phyloP scores from a whole-genome alignment of 2,113 vertebrate species.

The Melanerpes formicivorus region DNA sequence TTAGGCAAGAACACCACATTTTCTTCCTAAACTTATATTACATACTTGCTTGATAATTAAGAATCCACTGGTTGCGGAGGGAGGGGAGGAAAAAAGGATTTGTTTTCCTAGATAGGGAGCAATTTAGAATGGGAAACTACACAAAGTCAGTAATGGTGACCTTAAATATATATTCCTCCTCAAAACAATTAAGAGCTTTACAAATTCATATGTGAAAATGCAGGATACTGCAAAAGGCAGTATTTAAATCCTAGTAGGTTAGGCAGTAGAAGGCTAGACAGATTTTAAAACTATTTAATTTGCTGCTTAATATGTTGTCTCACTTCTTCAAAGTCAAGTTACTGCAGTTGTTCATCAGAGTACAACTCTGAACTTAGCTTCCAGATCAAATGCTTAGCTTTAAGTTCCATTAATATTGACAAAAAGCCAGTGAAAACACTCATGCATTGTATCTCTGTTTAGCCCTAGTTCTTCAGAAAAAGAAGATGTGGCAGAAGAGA shows the following conservation, averaged over 20 bases:
- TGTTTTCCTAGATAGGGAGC: background rate
- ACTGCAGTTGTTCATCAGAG: background rate
- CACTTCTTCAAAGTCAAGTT: background rate
- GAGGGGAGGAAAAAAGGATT: background rate
- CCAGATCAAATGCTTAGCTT: background rate
- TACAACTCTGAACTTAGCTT: background rate
- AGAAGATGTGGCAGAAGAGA: background rate
- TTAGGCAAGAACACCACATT: background rate
- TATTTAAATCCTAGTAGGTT: background rate
- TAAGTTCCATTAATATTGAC: background rate
- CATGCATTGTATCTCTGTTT: background rate
- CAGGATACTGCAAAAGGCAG: background rate
- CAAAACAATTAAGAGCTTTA: background rate
- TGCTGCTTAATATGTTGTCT: background rate
- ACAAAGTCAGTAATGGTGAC: background rate
- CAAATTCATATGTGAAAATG: background rate
- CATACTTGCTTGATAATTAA: background rate
- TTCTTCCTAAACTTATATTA: background rate
- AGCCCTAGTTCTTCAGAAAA: background rate
- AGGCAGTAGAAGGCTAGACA: background rate
- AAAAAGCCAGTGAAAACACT: background rate
- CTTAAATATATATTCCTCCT: background rate
- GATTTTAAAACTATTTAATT: background rate
- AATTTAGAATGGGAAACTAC: background rate
- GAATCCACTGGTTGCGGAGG: background rate